A percentile compares a stretch with the other conserved stretches of the same genome.
These are phyloP conservation scores for Nematolebias whitei DNA, from an alignment of 2,113 vertebrate species.

Conservation along the genomic window DNA sequence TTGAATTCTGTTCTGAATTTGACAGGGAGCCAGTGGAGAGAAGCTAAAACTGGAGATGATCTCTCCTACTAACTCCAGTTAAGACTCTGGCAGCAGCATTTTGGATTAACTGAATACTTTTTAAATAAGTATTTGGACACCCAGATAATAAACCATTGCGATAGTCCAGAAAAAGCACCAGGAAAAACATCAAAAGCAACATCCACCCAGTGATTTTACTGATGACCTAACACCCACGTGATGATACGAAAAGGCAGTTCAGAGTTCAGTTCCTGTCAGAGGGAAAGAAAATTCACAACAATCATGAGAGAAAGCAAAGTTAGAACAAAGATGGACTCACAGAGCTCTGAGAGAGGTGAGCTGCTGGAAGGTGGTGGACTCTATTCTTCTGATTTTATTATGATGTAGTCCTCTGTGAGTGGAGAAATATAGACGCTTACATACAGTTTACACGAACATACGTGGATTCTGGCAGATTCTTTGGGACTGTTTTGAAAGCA, in stretches of 20 bases:
- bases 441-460: neutral
- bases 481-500: neutral
- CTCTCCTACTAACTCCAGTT: too few relatives aligned
- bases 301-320: too few relatives aligned
- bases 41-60: too few relatives aligned
- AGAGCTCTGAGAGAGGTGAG: slow-evolving; percentile 85
- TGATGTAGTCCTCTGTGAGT: slow-evolving; percentile 89
- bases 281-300: neutral
- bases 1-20: too few relatives aligned
- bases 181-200: neutral
- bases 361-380: slow-evolving; percentile 89
- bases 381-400: slow-evolving; percentile 87
- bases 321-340: slow-evolving; percentile 77
- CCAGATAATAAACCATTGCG: too few relatives aligned
- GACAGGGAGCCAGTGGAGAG: too few relatives aligned
- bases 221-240: neutral
- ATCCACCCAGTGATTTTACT: neutral
- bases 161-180: too few relatives aligned
- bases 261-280: neutral
- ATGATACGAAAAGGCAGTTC: neutral
- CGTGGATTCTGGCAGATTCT: neutral
- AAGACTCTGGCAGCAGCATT: too few relatives aligned
- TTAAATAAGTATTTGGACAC: too few relatives aligned
- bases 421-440: slow-evolving; percentile 3
- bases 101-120: too few relatives aligned